phyloP scores from a whole-genome alignment of 2,113 vertebrate species.

The Neoarius graeffei region DNA sequence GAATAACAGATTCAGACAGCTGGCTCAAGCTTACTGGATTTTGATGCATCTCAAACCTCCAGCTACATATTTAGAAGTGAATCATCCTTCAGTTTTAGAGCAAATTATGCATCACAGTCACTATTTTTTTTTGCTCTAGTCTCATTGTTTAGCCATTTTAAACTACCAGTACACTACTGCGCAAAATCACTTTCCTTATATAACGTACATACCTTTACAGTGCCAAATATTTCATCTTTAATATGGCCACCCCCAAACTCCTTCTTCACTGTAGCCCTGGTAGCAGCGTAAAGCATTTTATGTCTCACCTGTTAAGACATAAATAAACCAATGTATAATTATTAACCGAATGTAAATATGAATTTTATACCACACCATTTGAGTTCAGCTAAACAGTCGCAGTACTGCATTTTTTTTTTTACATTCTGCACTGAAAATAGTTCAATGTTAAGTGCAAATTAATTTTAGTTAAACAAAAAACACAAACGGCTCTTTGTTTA shows the following conservation, averaged over 20 bases:
- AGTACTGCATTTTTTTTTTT: background rate
- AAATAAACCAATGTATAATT: background rate
- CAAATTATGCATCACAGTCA: background rate
- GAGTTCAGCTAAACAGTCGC: background rate
- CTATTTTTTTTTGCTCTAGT: background rate
- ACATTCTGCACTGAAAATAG: background rate
- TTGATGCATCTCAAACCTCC: background rate
- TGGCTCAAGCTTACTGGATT: background rate
- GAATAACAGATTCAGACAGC: background rate
- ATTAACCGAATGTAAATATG: background rate
- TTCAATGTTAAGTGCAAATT: background rate
- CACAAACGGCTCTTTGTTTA: background rate
- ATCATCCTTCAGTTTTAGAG: background rate
- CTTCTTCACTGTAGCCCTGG: constrained; percentile 92
- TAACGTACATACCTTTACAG: constrained; percentile 77
- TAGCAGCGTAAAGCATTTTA: constrained; percentile 98
- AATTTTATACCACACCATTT: background rate
- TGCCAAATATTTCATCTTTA: constrained; percentile 95
- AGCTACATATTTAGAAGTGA: background rate
- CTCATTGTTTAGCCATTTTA: background rate
- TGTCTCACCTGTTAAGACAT: constrained; percentile 82
- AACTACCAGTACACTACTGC: background rate
- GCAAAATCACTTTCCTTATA: background rate
- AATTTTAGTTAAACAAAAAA: background rate
- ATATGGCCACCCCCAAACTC: constrained; percentile 96